Conservation (phyloP, 2,888 invertebrate genomes). For the Pyrrhia umbra region DNA sequence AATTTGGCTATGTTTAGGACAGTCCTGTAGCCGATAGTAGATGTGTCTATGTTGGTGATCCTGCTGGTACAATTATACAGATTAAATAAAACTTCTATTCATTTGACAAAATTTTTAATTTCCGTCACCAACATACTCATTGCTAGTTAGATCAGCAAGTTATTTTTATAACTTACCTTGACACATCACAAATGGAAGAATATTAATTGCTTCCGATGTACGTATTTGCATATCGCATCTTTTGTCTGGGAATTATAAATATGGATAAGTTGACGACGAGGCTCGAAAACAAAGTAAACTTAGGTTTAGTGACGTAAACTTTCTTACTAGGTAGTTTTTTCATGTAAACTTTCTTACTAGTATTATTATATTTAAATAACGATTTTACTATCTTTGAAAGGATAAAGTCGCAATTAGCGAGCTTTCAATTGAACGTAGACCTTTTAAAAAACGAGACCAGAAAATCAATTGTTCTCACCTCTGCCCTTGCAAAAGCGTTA, state of each 20-base stretch:
- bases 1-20: not conserved
- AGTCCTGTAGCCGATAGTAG: not conserved
- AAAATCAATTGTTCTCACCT: too few relatives aligned
- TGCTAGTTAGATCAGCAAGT: conserved; percentile 22
- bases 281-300: not conserved
- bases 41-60: too few relatives aligned
- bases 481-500: too few relatives aligned
- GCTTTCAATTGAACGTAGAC: too few relatives aligned
- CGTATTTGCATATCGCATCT: conserved; percentile 27
- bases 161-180: conserved; percentile 29
- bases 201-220: conserved; percentile 51
- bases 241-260: conserved; percentile 28
- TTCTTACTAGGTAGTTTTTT: not conserved
- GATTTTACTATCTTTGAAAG: too few relatives aligned
- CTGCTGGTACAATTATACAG: too few relatives aligned
- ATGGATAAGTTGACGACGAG: conserved; percentile 29
- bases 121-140: not conserved
- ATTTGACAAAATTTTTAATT: not conserved
- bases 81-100: too few relatives aligned
- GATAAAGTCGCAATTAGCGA: too few relatives aligned
- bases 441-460: too few relatives aligned
- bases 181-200: conserved; percentile 41
- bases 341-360: too few relatives aligned
- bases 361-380: too few relatives aligned
- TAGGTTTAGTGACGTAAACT: not conserved